Evolutionary conservation across 2,888 invertebrate species (phyloP), one percentile per base, ranked within the genome.

Genomic region (Ceratothoa steindachneri): DNA sequence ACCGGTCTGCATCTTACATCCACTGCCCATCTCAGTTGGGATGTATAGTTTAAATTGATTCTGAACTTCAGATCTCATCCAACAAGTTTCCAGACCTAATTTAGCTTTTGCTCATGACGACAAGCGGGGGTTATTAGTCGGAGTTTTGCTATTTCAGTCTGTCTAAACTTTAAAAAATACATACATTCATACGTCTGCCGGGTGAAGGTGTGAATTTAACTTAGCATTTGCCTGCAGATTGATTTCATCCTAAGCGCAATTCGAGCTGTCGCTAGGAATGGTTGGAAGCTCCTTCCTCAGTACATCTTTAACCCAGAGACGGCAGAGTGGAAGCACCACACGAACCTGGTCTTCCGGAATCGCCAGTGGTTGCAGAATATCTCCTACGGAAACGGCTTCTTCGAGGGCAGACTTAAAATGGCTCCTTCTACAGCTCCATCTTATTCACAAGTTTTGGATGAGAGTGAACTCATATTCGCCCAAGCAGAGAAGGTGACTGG

Each of bases 291-390:
- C 55, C 84, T 95, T 70, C 95, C 95, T 0, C 91, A 93, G 84
- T 95, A 95, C 83, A 88, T 90, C 9, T 88, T 93, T n/a, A 93
- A 94, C 83, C 89, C 91, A 3, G 90, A 93, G 83, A 93, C 93
- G 0, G 95, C 93, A 0, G 93, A 94, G 84, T 95, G 95, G 94
- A 88, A 90, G 77, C 94, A 95, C 83, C 90, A 90, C 82, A 89
- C 91, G 0, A 91, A 93, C 7, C 80, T 87, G 84, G 85, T 90
- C 3, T 89, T 91, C 80, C 90, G 90, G 82, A 93, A 94, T 81
- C 88, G 92, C 67, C 92, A 91, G 83, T 94, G 93, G 88, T 86
- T 95, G 72, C 89, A 90, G 75, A 89, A 91, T 7, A 88, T 95
- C 67, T 87, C 90, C 72, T 93, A 91, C 83, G 87, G 87, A 28